Conservation (phyloP, 2,888 invertebrate species). For the Dynastes maya region DNA sequence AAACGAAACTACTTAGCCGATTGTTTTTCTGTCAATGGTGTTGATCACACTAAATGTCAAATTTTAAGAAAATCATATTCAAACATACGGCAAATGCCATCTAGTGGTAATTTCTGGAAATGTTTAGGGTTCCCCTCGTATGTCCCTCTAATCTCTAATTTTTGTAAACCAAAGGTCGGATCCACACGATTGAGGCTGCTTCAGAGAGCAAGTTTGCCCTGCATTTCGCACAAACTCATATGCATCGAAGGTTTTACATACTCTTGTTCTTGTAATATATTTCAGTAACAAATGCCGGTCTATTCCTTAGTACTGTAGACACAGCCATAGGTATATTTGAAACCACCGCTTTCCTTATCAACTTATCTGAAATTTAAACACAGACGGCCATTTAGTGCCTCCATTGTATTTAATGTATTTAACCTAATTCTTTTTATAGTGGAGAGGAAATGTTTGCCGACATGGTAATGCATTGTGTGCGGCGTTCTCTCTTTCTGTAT, state of each 20-base stretch:
- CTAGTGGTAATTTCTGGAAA: too few relatives aligned
- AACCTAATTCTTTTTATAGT: constrained; percentile 24
- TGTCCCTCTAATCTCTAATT: too few relatives aligned
- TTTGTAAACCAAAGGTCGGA: too few relatives aligned
- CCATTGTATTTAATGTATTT: constrained; percentile 33
- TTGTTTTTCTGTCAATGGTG: too few relatives aligned
- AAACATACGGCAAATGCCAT: too few relatives aligned
- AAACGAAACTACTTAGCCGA: too few relatives aligned
- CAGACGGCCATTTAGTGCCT: constrained; percentile 22
- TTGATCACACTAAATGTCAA: too few relatives aligned
- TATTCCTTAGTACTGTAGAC: too few relatives aligned
- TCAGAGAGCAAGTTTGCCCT: background rate
- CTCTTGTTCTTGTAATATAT: background rate
- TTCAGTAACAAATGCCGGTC: background rate
- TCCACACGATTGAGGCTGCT: too few relatives aligned
- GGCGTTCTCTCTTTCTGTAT: too few relatives aligned
- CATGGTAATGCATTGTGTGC: background rate
- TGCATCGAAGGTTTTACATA: background rate
- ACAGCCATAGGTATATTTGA: background rate
- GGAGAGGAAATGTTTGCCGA: constrained; percentile 25
- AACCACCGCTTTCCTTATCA: constrained; percentile 18
- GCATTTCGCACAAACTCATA: background rate
- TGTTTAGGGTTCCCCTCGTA: too few relatives aligned
- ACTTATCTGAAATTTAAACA: constrained; percentile 31
- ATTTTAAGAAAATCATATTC: too few relatives aligned